Evolutionary conservation across 2,888 invertebrate genomes (phyloP).

Genomic region (Amphipyra tragopoginis): DNA sequence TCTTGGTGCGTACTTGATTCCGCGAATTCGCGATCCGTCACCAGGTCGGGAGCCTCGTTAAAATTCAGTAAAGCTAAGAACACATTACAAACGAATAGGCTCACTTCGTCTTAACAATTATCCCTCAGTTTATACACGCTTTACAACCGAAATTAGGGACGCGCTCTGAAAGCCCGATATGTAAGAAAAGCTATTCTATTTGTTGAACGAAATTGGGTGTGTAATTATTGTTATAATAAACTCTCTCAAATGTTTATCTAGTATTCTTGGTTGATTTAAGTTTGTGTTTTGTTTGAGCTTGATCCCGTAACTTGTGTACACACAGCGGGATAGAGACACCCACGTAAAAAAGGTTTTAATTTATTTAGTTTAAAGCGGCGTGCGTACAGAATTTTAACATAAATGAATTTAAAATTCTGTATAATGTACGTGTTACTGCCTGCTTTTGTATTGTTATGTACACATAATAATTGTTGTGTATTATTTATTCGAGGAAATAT

Average conservation of each 20-base stretch:
- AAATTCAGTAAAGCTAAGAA: slow-evolving; percentile 75
- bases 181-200: slow-evolving; percentile 56
- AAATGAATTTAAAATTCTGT: slow-evolving; percentile 33
- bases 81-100: slow-evolving; percentile 72
- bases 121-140: slow-evolving; percentile 68
- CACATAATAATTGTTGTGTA: not conserved
- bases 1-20: slow-evolving; percentile 54
- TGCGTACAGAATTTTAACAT: slow-evolving; percentile 33
- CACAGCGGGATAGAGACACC: slow-evolving; percentile 49
- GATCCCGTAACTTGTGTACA: slow-evolving; percentile 54
- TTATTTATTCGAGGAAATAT: slow-evolving; percentile 1
- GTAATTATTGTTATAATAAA: slow-evolving; percentile 70
- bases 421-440: slow-evolving; percentile 15
- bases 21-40: slow-evolving; percentile 40
- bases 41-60: slow-evolving; percentile 60
- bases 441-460: slow-evolving; percentile 14
- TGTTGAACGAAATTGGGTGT: slow-evolving; percentile 69
- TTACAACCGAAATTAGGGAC: slow-evolving; percentile 69
- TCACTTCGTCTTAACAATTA: slow-evolving; percentile 72
- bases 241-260: slow-evolving; percentile 59
- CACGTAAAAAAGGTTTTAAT: slow-evolving; percentile 47
- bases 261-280: slow-evolving; percentile 62
- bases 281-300: slow-evolving; percentile 55
- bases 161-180: slow-evolving; percentile 31
- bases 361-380: slow-evolving; percentile 45